These are phyloP conservation scores for Lasioglossum morio DNA, from an alignment of 2,888 invertebrate species.

Conservation along the genomic window DNA sequence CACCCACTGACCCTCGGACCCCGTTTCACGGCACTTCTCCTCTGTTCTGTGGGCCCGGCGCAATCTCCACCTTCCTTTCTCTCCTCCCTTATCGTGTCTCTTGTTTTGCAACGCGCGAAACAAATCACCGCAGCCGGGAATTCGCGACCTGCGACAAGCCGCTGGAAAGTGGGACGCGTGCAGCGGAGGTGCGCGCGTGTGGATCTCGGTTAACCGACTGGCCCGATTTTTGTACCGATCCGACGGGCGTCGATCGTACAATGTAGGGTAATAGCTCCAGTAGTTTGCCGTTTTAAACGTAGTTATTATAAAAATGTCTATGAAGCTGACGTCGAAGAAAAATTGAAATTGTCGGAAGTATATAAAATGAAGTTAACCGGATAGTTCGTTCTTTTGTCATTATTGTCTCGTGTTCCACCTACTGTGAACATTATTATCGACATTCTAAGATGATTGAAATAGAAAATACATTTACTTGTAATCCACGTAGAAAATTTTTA, in stretches of 20 bases:
- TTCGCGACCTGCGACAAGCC: constrained; percentile 72
- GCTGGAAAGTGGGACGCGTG: constrained; percentile 64
- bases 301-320: neutral
- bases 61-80: constrained; percentile 34
- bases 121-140: constrained; percentile 64
- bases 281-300: neutral
- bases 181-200: constrained; percentile 28
- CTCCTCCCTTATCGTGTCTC: constrained; percentile 48
- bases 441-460: too few relatives aligned
- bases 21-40: neutral
- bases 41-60: neutral
- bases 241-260: neutral
- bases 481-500: too few relatives aligned
- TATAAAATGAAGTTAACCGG: too few relatives aligned
- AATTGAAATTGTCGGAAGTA: too few relatives aligned
- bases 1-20: constrained; percentile 19
- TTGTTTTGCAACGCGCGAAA: constrained; percentile 64
- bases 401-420: too few relatives aligned
- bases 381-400: too few relatives aligned
- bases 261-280: neutral
- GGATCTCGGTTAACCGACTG: constrained; percentile 26
- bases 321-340: too few relatives aligned
- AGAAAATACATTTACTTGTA: too few relatives aligned
- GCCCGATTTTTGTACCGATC: constrained; percentile 39
- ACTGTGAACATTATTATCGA: too few relatives aligned